Base-by-base conservation (phyloP, 2,888 invertebrate genomes). In the Metopia argyrocephala region DNA sequence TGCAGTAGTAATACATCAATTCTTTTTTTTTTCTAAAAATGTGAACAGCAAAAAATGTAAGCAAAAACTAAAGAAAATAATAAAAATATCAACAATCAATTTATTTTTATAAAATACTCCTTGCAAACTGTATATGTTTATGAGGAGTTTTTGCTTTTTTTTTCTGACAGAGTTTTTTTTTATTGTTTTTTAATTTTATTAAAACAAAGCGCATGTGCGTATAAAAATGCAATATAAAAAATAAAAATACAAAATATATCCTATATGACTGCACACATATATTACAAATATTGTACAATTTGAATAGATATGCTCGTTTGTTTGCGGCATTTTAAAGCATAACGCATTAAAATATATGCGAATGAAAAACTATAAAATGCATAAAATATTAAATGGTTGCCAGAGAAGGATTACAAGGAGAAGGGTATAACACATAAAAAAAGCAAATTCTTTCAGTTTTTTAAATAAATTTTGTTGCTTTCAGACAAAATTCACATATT, bases 1-100 rank as follows among this genome's bases (percentile, higher is more conserved):
- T 74, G 81, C 74, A 81, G 81, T n/a, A n/a, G n/a, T 75, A 81
- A 81, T 81, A 75, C 81, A 81, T 81, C 81, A 81, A 81, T 70
- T 38, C 38, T 38, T 38, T 15, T 1, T 9, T 38, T 38, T 38
- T 73, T 74, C 74, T 65, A 45, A 25, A 56, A 68, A 68, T 12
- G 12, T 38, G 6, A 3, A 56, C 50, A 23, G 3, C 52, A 50
- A 38, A 74, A 57, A 59, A 18, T 31, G 31, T n/a, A 61, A 59
- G 52, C 28, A 15, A 20, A 27, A 48, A 61, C 5, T 23, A 66
- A 46, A 25, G 28, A 50, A 28, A 66, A 28, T 45, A 57, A 65
- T 27, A 23, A 46, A 46, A 50, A 68, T 61, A 59, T 54, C 52
- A 73, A 74, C 50, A 62, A 62, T 74, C 80, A 64, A 65, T 65